Conservation (phyloP, 2,888 invertebrate genomes). For the Platycnemis pennipes region DNA sequence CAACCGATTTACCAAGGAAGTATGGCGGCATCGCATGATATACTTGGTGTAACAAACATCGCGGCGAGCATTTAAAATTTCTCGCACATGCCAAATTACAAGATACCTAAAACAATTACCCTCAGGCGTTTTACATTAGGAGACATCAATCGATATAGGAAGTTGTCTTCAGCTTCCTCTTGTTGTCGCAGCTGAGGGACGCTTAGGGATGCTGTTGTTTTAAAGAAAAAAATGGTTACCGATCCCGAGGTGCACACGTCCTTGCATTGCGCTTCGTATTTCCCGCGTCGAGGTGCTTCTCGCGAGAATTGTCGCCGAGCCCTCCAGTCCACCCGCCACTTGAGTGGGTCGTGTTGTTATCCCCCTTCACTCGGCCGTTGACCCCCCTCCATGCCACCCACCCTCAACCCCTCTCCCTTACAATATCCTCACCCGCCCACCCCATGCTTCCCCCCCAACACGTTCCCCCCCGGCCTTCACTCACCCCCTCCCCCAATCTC, state of each 20-base stretch:
- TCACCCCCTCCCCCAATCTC: not conserved
- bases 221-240: not conserved
- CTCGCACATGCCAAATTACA: too few species aligned
- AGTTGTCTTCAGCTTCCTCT: too few species aligned
- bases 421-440: too few species aligned
- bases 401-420: not conserved
- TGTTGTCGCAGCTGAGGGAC: too few species aligned
- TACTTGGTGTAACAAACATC: too few species aligned
- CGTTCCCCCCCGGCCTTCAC: not conserved
- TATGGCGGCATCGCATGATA: too few species aligned
- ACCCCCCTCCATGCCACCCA: not conserved
- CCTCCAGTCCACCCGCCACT: slow-evolving; percentile 31
- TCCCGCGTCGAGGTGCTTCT: not conserved
- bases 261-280: not conserved
- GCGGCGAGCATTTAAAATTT: too few species aligned
- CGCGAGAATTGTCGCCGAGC: not conserved
- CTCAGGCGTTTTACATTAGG: too few species aligned
- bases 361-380: slow-evolving; percentile 53
- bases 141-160: too few species aligned
- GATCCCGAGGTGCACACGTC: not conserved
- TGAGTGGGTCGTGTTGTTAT: slow-evolving; percentile 30
- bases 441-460: not conserved
- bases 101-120: too few species aligned
- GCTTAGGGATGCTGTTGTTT: not conserved
- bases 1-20: too few species aligned